Base-by-base conservation (phyloP, 1,140 invertebrate genomes). In the Melipona quadrifasciata region DNA sequence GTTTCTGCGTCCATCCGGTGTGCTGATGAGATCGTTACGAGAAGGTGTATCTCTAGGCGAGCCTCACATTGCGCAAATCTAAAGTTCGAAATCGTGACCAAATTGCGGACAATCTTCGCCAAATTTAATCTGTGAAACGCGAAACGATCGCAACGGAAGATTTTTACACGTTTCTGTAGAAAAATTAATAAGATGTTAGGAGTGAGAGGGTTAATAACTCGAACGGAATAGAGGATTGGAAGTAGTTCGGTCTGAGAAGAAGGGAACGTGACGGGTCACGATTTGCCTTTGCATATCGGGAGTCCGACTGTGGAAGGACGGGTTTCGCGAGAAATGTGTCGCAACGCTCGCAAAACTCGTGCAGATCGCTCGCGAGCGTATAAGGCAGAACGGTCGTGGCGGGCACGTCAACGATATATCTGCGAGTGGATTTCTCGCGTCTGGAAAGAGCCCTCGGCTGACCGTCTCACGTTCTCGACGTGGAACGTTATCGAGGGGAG, bases 311-410 rank as follows among this genome's bases (percentile, higher is more conserved):
- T 82, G 53, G 81, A 82, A 82, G 64, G 81, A 77, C 81, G 73
- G 67, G 51, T 77, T 82, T 82, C 73, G 81, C 73, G 73, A 77
- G 81, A 82, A 68, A 82, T 68, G 73, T 82, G 81, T 82, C 81
- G 81, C 73, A 82, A 82, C 81, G 64, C 72, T n/a, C 21, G 53
- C 53, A 57, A 68, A 77, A 82, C 74, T 82, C 81, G 81, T 68
- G 80, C 72, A 27, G 80, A 80, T 80, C 79, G 8, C 79, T 47
- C 27, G 21, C 55, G n/a, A 68, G 17, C 64, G 57, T 81, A 65
- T 65, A 77, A 76, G 73, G 81, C 31, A 68, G 53, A 39, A 61
- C 68, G 55, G 39, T 47, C 24, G 80, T n/a, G 6, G 17, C 57
- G 39, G 6, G 17, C 57, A 27, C 53, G 81, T 68, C 58, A 17